Evolutionary conservation across 2,888 invertebrate genomes (phyloP).

Genomic region (Bombylius major): DNA sequence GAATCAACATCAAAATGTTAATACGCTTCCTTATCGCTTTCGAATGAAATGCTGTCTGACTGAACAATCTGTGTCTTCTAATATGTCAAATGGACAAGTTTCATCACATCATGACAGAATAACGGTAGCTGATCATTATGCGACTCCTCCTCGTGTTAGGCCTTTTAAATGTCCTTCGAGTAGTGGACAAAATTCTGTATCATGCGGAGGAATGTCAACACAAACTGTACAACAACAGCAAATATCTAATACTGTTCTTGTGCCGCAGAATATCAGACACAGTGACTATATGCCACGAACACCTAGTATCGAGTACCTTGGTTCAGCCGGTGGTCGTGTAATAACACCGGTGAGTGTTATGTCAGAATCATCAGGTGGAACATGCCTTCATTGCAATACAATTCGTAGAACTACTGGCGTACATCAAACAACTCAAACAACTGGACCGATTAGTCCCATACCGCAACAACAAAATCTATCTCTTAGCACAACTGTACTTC

Average conservation of each 20-base stretch:
- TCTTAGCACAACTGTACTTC: background rate
- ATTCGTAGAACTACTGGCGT: constrained; percentile 35
- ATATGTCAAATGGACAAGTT: background rate
- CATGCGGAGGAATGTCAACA: background rate
- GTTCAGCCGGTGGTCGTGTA: constrained; percentile 18
- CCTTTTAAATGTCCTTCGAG: constrained; percentile 12
- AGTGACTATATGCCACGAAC: constrained; percentile 20
- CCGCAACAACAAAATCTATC: constrained; percentile 21
- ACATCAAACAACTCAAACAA: constrained; percentile 37
- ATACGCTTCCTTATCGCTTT: constrained; percentile 28
- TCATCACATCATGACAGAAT: constrained; percentile 14
- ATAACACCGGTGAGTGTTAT: constrained; percentile 21
- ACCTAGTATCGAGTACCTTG: constrained; percentile 22
- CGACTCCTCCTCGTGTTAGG: constrained; percentile 24
- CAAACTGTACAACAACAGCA: background rate
- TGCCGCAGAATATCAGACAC: constrained; percentile 6
- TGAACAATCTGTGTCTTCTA: constrained; percentile 10
- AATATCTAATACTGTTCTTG: background rate
- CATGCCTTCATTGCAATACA: constrained; percentile 35
- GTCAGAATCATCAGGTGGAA: constrained; percentile 20
- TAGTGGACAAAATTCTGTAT: background rate
- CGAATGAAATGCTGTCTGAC: constrained; percentile 31
- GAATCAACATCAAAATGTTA: constrained; percentile 17
- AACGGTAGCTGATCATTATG: constrained; percentile 21
- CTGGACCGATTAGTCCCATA: constrained; percentile 36